These are phyloP conservation scores for Carettochelys insculpta DNA, from an alignment of 2,113 vertebrate genomes.

Conservation along the genomic window DNA sequence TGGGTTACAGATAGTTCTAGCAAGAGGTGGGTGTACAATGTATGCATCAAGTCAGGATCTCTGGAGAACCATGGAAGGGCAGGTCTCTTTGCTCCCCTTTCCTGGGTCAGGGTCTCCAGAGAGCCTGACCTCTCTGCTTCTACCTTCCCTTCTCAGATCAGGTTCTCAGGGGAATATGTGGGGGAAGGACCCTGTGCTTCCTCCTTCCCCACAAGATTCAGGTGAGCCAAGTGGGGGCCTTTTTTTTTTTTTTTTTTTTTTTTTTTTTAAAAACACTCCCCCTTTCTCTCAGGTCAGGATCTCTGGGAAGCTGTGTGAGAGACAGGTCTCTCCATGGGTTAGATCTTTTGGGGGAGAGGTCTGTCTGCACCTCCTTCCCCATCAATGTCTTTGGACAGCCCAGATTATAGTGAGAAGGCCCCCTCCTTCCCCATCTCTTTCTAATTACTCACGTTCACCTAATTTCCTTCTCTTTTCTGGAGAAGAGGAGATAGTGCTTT, in stretches of 20 bases:
- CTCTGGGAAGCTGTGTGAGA: not conserved
- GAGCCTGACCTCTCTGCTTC: too few relatives aligned
- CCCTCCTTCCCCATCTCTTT: too few relatives aligned
- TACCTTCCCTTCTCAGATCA: too few relatives aligned
- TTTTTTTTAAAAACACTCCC: too few relatives aligned
- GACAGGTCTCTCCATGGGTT: not conserved
- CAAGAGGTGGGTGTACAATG: not conserved
- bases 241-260: too few relatives aligned
- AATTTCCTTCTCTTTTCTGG: not conserved
- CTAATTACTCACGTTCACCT: not conserved
- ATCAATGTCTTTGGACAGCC: too few relatives aligned
- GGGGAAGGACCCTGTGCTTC: not conserved
- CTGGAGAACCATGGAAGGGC: not conserved
- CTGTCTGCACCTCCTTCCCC: too few relatives aligned
- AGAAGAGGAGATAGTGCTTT: not conserved
- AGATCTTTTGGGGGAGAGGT: not conserved
- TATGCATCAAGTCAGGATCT: not conserved
- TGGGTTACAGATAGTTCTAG: not conserved
- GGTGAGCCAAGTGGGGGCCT: too few relatives aligned
- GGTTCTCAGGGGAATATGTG: too few relatives aligned
- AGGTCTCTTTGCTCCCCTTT: not conserved
- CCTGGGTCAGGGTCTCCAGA: too few relatives aligned
- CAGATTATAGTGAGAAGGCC: too few relatives aligned
- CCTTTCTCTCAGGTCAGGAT: not conserved
- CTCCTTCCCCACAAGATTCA: not conserved